Evolutionary conservation across 2,797 vertebrate species (phyloP), one percentile per base, ranked within the genome.

Genomic region (Crypturellus tataupa): DNA sequence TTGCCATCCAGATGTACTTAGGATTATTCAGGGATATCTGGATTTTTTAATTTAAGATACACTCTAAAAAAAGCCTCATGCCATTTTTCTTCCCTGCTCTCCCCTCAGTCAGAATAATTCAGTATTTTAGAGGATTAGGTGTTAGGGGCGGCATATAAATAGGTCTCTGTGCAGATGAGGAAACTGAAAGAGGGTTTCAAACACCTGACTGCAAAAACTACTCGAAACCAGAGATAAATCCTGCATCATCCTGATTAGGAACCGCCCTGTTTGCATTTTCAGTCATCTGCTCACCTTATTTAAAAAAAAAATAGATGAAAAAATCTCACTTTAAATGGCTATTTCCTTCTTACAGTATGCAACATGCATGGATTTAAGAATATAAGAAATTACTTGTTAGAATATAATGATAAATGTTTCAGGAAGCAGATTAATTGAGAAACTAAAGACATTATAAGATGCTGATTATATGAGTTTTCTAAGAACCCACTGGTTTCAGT

Each of bases 341-440:
- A 35, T 69, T 49, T 37, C 46, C 46, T 69, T 17, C 25, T 51
- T 37, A 47, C 46, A 37, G 10, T 47, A 35, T 69, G 8, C 4
- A 51, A 37, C 33, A 19, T 20, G 35, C 24, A 9, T 12, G 18
- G 46, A 51, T 55, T 51, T 29, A 23, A 11, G 35, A 39, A 13
- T 27, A 71, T 37, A 20, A 27, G 91, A 33, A 89, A 87, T 29
- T 27, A 53, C 51, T 29, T 53, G 65, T 60, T 65, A n/a, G 55
- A 49, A 37, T 44, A 42, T 2, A 64, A 62, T 3, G 7, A 70
- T 35, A 78, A 77, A 69, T 1, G 16, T 46, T 14, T 1, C 46
- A 78, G 56, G 79, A 72, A 69, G 56, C 10, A 35, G 82, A 80
- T 91, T 39, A 93, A 93, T 77, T 17, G 64, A 84, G 82, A 60